phyloP scores from a whole-genome alignment of 2,113 vertebrate species.

The Istiophorus platypterus region DNA sequence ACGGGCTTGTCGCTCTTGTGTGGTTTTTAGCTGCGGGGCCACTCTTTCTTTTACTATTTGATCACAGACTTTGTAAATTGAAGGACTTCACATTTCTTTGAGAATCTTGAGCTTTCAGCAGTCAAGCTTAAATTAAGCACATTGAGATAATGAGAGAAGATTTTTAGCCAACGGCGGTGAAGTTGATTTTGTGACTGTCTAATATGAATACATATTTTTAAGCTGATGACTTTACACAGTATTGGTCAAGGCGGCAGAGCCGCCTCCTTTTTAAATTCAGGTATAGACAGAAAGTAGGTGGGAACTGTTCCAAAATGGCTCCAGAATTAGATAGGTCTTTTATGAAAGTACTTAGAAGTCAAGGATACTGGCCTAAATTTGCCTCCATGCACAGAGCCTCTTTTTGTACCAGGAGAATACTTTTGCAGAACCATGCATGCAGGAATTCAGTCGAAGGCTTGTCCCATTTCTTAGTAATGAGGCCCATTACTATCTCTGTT shows the following conservation, averaged over 20 bases:
- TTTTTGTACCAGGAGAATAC: constrained; percentile 68
- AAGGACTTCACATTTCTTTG: neutral
- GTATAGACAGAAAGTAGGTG: neutral
- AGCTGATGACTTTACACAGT: neutral
- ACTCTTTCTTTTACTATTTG: neutral
- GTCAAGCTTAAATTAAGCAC: constrained; percentile 18
- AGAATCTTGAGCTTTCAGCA: neutral
- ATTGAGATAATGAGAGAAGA: neutral
- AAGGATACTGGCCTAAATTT: constrained; percentile 64
- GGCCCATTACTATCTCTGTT: constrained; percentile 58
- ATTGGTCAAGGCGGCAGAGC: neutral
- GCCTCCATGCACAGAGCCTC: constrained; percentile 38
- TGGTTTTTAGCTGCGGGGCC: no score
- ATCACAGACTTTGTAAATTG: neutral
- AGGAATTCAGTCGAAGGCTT: constrained; percentile 49
- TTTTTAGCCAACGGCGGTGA: no score
- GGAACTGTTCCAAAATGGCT: constrained; percentile 17
- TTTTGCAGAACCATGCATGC: constrained; percentile 50
- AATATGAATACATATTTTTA: neutral
- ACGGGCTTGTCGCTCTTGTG: no score
- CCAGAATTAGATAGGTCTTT: constrained; percentile 22
- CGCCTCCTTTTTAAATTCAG: neutral
- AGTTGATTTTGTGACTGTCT: neutral
- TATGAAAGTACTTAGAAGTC: constrained; percentile 40
- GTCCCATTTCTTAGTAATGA: constrained; percentile 73